Base-by-base conservation (phyloP, 2,797 vertebrate species). In the Odontamblyopus lacepedii region DNA sequence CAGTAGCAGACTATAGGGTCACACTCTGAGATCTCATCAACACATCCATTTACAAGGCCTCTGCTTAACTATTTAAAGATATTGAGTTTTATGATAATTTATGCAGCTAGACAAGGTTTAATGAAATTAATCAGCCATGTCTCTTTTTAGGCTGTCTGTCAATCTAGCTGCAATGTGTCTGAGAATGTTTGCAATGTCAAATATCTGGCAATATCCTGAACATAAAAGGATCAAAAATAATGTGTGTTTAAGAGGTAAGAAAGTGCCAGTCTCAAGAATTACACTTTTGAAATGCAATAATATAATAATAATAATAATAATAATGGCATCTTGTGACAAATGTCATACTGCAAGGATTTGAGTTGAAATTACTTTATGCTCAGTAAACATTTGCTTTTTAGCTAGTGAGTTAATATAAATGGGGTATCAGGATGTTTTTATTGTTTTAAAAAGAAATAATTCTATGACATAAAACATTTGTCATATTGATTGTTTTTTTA, bases 161-260 rank as follows among this genome's bases (percentile, higher is more conserved):
- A n/a, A 23, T 69, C 69, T 18, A 44, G 23, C 59, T 78, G 66
- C 72, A 55, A 61, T n/a, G 59, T 66, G 55, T 85, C 74, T 71
- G 59, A 48, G 76, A 83, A 84, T 71, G 76, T 67, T 55, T 1
- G 18, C 67, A 61, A 87, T 88, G 85, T 75, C 71, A 88, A 81
- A 76, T 70, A 88, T 91, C 70, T 83, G 32, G 41, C 72, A 85
- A 88, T 83, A 87, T 88, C 87, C 88, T 88, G 87, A 72, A 76
- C 44, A 59, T 75, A 38, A 70, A 71, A 27, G 41, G 69, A 78
- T 61, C 66, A 9, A 67, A 70, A 86, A 70, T 69, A 59, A 19
- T 11, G 61, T 69, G 68, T 78, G 50, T 48, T 76, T 79, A 82
- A n/a, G 11, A 53, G 62, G 30, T 77, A 55, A 44, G 23, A 18